Base-by-base conservation (phyloP, 2,888 invertebrate species). In the Himalopsyche kuldschensis region DNA sequence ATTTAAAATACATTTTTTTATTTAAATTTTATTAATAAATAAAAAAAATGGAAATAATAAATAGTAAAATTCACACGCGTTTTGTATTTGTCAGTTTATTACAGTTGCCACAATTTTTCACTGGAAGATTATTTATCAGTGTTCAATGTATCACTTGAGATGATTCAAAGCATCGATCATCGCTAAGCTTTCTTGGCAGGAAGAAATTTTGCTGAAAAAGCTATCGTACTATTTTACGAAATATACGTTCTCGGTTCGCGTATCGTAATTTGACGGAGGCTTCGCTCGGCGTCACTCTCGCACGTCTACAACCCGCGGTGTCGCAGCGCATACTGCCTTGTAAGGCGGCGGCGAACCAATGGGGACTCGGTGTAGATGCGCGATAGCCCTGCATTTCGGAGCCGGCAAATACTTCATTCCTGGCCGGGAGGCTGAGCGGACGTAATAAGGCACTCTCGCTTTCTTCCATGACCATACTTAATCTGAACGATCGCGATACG, bases 271-370 rank as follows among this genome's bases (percentile, higher is more conserved):
- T 15, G 41, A 15, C 41, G 41, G 27, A 75, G 32, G n/a, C 32
- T 30, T 32, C 75, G 75, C 5, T n/a, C 75, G n/a, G 75, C 75
- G 75, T 75, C 75, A 30, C 75, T 41, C 31, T 24, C 27, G 17
- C 27, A 48, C 82, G 82, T 82, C 47, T 75, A 41, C 17, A n/a
- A 69, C 24, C 5, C 48, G 80, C 75, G 81, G 78, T 75, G 81
- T 75, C 79, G 48, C 78, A 31, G 55, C 84, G 84, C 81, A 79
- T 63, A 84, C 84, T 84, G 84, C 20, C 81, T 81, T 46, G 75
- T 46, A 35, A 24, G 6, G 46, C 77, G 81, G 41, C 5, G 46
- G 31, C 1, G 55, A 35, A 27, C 69, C 63, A 47, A 30, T 46
- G 75, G 27, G 69, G 35, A 80, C 80, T 63, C 80, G 32, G 31